Percentiles rank a stretch among this genome's conserved stretches.
These are phyloP conservation scores for Irena cyanogastra DNA, from an alignment of 2,113 vertebrate genomes.

Conservation along the genomic window DNA sequence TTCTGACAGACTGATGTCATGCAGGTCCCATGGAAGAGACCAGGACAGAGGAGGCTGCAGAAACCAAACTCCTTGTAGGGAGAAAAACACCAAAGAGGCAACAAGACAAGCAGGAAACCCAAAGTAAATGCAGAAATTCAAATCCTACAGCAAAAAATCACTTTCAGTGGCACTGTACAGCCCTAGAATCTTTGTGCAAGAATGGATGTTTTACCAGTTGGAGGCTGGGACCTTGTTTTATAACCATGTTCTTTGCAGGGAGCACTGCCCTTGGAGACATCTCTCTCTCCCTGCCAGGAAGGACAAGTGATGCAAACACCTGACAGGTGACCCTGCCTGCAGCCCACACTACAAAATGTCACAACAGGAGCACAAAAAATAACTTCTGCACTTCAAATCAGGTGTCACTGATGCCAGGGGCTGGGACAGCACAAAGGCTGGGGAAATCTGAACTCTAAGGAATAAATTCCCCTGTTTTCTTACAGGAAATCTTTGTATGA, in stretches of 20 bases:
- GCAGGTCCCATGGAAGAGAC: not conserved
- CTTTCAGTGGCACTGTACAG: not conserved
- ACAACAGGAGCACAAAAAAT: not conserved
- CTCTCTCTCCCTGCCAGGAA: not conserved
- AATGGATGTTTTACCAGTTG: not conserved
- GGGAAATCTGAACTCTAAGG: not conserved
- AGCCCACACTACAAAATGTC: not conserved
- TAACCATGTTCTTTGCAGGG: not conserved
- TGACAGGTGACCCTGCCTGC: not conserved
- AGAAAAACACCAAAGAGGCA: not conserved
- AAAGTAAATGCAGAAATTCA: not conserved
- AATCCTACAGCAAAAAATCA: not conserved
- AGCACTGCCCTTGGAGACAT: not conserved
- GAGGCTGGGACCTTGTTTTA: not conserved
- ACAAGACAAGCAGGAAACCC: not conserved
- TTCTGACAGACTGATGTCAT: not conserved
- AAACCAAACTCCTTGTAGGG: not conserved
- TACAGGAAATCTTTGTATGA: conserved; percentile 5
- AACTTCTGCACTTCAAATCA: not conserved
- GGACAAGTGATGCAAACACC: not conserved
- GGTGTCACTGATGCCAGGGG: not conserved
- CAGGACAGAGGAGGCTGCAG: not conserved
- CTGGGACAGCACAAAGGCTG: not conserved
- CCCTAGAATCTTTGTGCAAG: not conserved
- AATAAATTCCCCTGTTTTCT: not conserved